These are phyloP conservation scores for Mycalesis mineus DNA, from an alignment of 2,888 invertebrate species.

Conservation along the genomic window DNA sequence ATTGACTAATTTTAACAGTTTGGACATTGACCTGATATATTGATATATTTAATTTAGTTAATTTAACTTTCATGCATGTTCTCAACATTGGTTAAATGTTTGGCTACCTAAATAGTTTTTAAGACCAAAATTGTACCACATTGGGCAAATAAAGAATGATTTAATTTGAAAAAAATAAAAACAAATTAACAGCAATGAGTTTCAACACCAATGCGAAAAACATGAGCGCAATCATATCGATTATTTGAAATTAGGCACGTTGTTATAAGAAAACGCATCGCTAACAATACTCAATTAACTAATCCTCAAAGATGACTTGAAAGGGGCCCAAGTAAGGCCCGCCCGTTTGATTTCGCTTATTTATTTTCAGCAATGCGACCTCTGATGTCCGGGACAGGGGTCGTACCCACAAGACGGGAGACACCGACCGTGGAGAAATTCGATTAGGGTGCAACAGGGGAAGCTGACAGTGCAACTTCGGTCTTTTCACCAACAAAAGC, in stretches of 20 bases:
- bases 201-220: no score
- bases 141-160: no score
- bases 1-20: no score
- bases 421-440: constrained; percentile 73
- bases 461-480: constrained; percentile 65
- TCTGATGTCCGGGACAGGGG: constrained; percentile 68
- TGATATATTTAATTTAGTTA: no score
- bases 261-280: constrained; percentile 39
- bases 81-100: no score
- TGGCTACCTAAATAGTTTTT: no score
- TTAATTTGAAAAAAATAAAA: no score
- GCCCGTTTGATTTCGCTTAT: constrained; percentile 68
- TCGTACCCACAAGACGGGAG: constrained; percentile 63
- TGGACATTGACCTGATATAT: no score
- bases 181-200: no score
- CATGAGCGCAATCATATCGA: not conserved
- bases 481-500: constrained; percentile 36
- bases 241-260: constrained; percentile 15
- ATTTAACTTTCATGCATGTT: no score
- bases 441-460: constrained; percentile 76
- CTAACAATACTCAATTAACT: constrained; percentile 64
- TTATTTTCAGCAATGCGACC: constrained; percentile 69
- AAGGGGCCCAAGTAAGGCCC: constrained; percentile 66
- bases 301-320: constrained; percentile 59
- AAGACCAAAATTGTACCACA: no score